Conservation (phyloP, 2,888 invertebrate genomes). For the Chloroclysta siterata region DNA sequence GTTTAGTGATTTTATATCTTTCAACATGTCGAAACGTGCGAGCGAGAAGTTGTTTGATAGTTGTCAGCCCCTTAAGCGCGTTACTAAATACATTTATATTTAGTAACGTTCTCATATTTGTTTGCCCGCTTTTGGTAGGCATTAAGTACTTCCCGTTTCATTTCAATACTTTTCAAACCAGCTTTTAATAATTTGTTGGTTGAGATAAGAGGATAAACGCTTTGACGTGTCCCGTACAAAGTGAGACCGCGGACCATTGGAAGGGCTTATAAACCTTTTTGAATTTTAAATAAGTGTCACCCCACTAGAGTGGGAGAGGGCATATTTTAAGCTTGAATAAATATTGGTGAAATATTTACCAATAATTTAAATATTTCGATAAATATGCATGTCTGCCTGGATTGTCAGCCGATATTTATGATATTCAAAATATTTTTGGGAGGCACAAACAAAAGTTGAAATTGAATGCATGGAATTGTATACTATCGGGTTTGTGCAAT, state of each 20-base stretch:
- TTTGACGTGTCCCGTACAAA: slow-evolving; percentile 19
- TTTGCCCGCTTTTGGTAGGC: neutral
- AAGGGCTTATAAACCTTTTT: slow-evolving; percentile 34
- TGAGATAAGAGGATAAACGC: slow-evolving; percentile 30
- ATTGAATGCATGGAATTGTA: neutral
- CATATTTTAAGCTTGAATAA: slow-evolving; percentile 33
- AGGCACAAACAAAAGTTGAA: slow-evolving; percentile 2
- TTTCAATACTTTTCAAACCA: slow-evolving; percentile 12
- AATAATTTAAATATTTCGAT: slow-evolving; percentile 39
- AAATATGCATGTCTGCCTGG: slow-evolving; percentile 42
- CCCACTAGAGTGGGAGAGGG: slow-evolving; percentile 14
- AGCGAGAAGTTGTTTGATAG: too few relatives aligned
- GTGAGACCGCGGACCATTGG: slow-evolving; percentile 21
- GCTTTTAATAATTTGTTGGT: slow-evolving; percentile 26
- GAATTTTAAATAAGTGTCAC: slow-evolving; percentile 34
- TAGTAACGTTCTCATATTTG: too few relatives aligned
- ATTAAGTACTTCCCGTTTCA: neutral
- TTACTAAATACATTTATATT: too few relatives aligned
- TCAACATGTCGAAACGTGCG: too few relatives aligned
- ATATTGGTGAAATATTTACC: slow-evolving; percentile 38
- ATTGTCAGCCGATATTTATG: slow-evolving; percentile 31
- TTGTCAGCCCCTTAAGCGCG: too few relatives aligned
- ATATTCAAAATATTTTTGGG: slow-evolving; percentile 26
- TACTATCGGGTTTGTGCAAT: too few relatives aligned
- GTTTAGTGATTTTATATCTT: too few relatives aligned